Percentiles rank a stretch among this genome's conserved stretches.
Conservation (phyloP, 2,888 invertebrate species). For the Bruchidius siliquastri region DNA sequence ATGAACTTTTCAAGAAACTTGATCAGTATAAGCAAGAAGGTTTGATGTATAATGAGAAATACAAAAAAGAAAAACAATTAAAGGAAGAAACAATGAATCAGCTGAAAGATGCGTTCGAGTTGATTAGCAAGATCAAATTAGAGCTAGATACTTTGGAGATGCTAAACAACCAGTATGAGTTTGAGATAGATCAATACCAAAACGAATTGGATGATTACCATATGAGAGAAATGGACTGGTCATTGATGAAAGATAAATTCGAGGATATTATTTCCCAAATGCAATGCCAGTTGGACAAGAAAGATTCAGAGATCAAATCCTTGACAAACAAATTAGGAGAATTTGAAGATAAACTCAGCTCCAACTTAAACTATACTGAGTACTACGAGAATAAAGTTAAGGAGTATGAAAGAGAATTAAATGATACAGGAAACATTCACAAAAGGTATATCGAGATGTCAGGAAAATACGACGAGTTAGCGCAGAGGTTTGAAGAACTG, state of each 20-base stretch:
- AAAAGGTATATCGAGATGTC: conserved; percentile 41
- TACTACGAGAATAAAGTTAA: conserved; percentile 32
- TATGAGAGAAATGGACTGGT: conserved; percentile 26
- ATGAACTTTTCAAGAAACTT: conserved; percentile 34
- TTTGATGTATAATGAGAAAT: conserved; percentile 14
- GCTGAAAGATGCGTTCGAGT: conserved; percentile 24
- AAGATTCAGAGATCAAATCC: conserved; percentile 19
- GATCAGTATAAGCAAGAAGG: conserved; percentile 25
- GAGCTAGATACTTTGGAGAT: conserved; percentile 24
- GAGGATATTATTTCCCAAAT: conserved; percentile 17
- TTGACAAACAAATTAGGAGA: conserved; percentile 19
- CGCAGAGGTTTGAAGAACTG: conserved; percentile 34
- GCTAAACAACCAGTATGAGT: conserved; percentile 16
- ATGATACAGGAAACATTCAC: conserved; percentile 31
- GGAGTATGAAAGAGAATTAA: conserved; percentile 33
- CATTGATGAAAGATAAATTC: conserved; percentile 24
- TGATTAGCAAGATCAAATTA: conserved; percentile 21
- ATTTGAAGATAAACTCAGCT: conserved; percentile 26
- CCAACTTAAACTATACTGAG: conserved; percentile 26
- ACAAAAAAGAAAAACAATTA: conserved; percentile 22
- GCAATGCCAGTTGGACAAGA: conserved; percentile 16
- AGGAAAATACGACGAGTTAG: conserved; percentile 38
- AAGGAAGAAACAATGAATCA: conserved; percentile 28
- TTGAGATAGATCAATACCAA: conserved; percentile 25
- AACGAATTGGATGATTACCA: conserved; percentile 28